Percentiles rank a stretch among this genome's conserved stretches.
These are phyloP conservation scores for Tribolium castaneum DNA, from an alignment of 1,140 invertebrate genomes.

Conservation along the genomic window DNA sequence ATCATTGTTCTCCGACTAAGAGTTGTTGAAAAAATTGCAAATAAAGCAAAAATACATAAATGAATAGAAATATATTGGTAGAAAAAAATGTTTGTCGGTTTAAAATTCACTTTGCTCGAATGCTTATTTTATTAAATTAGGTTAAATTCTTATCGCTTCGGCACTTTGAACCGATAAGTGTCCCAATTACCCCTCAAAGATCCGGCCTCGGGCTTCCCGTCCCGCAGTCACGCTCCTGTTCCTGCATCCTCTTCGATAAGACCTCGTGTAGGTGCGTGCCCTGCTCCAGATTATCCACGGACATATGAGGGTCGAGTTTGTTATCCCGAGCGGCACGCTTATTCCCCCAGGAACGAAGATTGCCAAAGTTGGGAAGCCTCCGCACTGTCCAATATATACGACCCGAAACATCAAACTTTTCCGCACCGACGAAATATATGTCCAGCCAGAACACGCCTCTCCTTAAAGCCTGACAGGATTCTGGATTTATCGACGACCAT, in stretches of 20 bases:
- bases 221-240: neutral
- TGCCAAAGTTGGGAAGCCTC: slow-evolving; percentile 44
- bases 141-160: too few species aligned
- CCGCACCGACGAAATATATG: slow-evolving; percentile 29
- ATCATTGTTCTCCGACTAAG: too few species aligned
- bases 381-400: slow-evolving; percentile 46
- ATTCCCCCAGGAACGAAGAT: slow-evolving; percentile 35
- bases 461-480: neutral
- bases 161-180: neutral
- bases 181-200: neutral
- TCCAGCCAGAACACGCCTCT: neutral
- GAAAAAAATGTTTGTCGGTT: too few species aligned
- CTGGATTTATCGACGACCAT: neutral
- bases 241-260: slow-evolving; percentile 25
- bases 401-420: slow-evolving; percentile 45
- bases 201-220: neutral
- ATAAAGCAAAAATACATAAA: too few species aligned
- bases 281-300: slow-evolving; percentile 46
- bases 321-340: slow-evolving; percentile 45
- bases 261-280: slow-evolving; percentile 39
- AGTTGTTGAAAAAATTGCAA: too few species aligned
- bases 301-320: slow-evolving; percentile 48
- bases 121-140: too few species aligned
- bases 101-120: too few species aligned
- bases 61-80: too few species aligned